These are phyloP conservation scores for Antheraea yamamai DNA, from an alignment of 2,888 invertebrate species.

Conservation along the genomic window DNA sequence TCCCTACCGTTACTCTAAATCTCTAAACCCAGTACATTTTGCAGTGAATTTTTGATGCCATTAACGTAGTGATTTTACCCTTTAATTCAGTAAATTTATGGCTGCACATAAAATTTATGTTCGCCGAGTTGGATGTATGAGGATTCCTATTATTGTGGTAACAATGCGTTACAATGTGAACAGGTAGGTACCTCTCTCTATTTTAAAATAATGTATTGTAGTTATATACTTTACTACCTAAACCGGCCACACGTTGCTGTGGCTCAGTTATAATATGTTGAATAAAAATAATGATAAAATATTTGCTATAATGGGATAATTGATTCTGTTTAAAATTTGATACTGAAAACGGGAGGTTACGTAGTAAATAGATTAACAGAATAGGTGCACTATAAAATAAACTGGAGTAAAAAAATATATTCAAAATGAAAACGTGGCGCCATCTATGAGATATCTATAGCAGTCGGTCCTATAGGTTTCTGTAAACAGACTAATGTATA, in stretches of 20 bases:
- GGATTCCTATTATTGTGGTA: background rate
- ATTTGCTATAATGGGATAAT: no score
- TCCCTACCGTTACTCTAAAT: background rate
- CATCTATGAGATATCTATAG: no score
- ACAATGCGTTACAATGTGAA: background rate
- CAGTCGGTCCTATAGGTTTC: no score
- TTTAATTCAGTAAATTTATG: constrained; percentile 29
- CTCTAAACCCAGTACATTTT: background rate
- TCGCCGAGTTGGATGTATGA: background rate
- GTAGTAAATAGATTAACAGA: no score
- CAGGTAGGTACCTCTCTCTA: background rate
- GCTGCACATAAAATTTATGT: constrained; percentile 32
- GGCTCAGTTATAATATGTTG: background rate
- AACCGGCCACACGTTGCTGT: no score
- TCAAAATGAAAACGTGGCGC: no score
- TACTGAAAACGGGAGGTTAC: no score
- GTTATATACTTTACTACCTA: background rate
- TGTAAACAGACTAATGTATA: no score
- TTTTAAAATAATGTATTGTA: background rate
- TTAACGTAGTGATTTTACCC: constrained; percentile 28
- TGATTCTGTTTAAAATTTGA: no score
- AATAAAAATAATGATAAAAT: no score
- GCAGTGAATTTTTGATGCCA: constrained; percentile 33
- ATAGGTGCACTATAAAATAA: no score
- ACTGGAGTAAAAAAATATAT: no score